Percentiles rank a stretch among this genome's conserved stretches.
Evolutionary conservation across 2,113 vertebrate genomes (phyloP).

Genomic region (Setophaga petechia): DNA sequence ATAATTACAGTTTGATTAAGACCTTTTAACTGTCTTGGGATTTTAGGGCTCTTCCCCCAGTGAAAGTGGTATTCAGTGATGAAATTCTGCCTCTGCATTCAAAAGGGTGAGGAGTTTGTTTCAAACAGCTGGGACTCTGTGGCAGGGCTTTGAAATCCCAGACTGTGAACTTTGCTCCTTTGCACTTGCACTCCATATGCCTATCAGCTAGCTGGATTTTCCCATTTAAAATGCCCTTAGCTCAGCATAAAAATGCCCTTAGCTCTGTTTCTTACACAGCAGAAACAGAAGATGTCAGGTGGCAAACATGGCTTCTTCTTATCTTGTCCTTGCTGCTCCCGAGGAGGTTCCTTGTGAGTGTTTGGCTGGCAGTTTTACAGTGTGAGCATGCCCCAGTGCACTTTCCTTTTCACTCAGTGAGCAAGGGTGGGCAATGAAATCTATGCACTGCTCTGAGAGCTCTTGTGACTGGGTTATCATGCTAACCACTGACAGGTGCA

Average conservation of each 20-base stretch:
- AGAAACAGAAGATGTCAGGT: not conserved
- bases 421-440: fast-evolving
- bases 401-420: not conserved
- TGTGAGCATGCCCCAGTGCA: not conserved
- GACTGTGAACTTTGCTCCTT: not conserved
- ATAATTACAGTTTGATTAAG: not conserved
- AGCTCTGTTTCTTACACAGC: not conserved
- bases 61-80: not conserved
- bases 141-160: not conserved
- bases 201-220: not conserved
- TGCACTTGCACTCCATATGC: fast-evolving
- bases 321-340: not conserved
- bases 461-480: not conserved
- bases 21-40: not conserved
- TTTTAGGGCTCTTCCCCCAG: not conserved
- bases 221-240: not conserved
- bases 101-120: not conserved
- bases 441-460: fast-evolving
- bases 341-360: not conserved
- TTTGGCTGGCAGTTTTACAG: not conserved
- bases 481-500: not conserved
- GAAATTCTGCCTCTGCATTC: not conserved
- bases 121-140: not conserved
- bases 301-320: not conserved
- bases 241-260: not conserved